Conservation (phyloP, 1,140 invertebrate genomes). For the Dendrolimus kikuchii region DNA sequence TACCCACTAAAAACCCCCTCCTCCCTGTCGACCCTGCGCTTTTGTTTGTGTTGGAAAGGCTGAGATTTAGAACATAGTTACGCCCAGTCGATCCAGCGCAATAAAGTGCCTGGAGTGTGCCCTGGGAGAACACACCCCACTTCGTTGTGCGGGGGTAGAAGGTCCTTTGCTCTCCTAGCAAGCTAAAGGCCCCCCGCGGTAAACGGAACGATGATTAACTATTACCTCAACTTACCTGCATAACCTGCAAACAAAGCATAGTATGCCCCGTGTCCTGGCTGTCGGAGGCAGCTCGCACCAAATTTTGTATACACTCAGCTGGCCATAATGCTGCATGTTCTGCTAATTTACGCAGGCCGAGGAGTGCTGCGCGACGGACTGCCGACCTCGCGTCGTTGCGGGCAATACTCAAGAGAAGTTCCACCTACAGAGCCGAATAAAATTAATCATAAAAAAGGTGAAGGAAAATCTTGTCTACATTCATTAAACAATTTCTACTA, state of each 20-base stretch:
- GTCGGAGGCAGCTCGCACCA: conserved; percentile 33
- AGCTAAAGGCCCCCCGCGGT: too few relatives aligned
- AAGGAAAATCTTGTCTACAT: too few relatives aligned
- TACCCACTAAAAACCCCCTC: too few relatives aligned
- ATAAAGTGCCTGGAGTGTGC: too few relatives aligned
- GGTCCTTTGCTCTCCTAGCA: too few relatives aligned
- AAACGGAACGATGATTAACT: neutral
- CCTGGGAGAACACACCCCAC: too few relatives aligned
- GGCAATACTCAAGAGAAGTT: conserved; percentile 45
- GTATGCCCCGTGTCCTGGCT: conserved; percentile 34
- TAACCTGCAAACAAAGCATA: conserved; percentile 52
- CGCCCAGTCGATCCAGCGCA: too few relatives aligned
- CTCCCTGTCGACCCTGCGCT: too few relatives aligned
- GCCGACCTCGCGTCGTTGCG: conserved; percentile 46
- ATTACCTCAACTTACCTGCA: conserved; percentile 33
- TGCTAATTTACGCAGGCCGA: conserved; percentile 84
- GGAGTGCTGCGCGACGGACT: conserved; percentile 83
- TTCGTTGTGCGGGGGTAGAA: too few relatives aligned
- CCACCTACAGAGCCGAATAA: conserved; percentile 31
- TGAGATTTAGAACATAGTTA: too few relatives aligned
- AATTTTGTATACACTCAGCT: conserved; percentile 26
- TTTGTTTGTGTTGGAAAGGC: too few relatives aligned
- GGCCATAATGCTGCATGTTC: conserved; percentile 67
- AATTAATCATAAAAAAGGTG: neutral
- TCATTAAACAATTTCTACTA: too few relatives aligned